Evolutionary conservation across 1,140 invertebrate species (phyloP).

Genomic region (Ceratitis capitata): DNA sequence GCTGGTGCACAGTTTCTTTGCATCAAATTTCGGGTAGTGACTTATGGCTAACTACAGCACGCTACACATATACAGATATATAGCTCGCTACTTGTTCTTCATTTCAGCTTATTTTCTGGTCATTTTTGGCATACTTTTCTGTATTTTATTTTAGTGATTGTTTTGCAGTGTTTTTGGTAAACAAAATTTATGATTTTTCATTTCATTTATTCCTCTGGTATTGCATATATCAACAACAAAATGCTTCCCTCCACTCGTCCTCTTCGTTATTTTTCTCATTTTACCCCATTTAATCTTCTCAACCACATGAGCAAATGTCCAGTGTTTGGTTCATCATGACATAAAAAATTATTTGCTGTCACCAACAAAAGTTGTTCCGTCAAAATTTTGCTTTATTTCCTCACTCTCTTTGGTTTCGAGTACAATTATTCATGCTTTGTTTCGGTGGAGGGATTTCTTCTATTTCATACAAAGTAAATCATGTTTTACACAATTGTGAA

Average conservation of each 20-base stretch:
- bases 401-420: background rate
- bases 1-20: background rate
- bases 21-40: background rate
- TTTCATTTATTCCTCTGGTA: background rate
- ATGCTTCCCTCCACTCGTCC: background rate
- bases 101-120: too few relatives aligned
- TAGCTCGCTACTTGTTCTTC: too few relatives aligned
- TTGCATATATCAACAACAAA: background rate
- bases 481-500: background rate
- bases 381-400: background rate
- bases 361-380: background rate
- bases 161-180: background rate
- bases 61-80: too few relatives aligned
- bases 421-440: constrained; percentile 21
- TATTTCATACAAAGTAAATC: background rate
- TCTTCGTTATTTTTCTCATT: background rate
- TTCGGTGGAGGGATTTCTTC: background rate
- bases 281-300: background rate
- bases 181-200: background rate
- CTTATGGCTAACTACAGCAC: background rate
- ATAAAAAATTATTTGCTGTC: constrained; percentile 25
- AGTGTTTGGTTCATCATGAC: background rate
- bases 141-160: background rate
- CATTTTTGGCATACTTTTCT: too few relatives aligned
- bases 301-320: background rate